Evolutionary conservation across 1,140 invertebrate genomes (phyloP), one percentile per base, ranked within the genome.

Genomic region (Brachionus plicatilis): DNA sequence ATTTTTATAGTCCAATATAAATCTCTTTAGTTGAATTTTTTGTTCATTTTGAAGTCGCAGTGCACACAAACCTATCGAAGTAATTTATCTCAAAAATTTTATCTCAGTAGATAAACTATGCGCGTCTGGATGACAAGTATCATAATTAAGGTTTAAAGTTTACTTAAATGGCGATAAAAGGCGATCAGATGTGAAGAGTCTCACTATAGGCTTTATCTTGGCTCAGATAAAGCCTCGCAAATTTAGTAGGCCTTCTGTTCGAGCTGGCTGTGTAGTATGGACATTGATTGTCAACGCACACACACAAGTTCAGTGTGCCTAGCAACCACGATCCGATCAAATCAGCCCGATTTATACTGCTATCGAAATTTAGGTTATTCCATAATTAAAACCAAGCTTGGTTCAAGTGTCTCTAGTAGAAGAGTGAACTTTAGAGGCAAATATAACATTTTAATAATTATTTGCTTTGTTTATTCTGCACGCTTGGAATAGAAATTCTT

Each of bases 401-500:
- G 53, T 60, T 60, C 53, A 60, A 60, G 53, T 60, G 53, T 60
- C 53, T 60, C 20, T 60, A 5, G 53, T 60, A 20, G 53, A 60
- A 60, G 33, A 37, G 53, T 60, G 53, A 60, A 60, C 53, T 60
- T 60, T 60, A 60, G 53, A 60, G 27, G 53, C 53, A 60, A 60
- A 60, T 60, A 60, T 60, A 60, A 60, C 53, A 60, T 60, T 60
- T 60, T 60, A 60, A 60, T 60, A 60, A 60, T 60, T 60, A 60
- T 60, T 60, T 60, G 53, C 53, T 17, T 60, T 60, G 53, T 60
- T 60, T 60, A 60, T 20, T 20, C 20, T 60, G 20, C 53, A 60
- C 53, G 53, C 53, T 60, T 60, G 53, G 53, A 60, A 60, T 60
- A 60, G 20, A 20, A 24, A 60, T 60, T 60, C 53, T 60, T 60